Evolutionary conservation across 2,888 invertebrate genomes (phyloP), one percentile per base, ranked within the genome.

Genomic region (Mystacides longicornis): DNA sequence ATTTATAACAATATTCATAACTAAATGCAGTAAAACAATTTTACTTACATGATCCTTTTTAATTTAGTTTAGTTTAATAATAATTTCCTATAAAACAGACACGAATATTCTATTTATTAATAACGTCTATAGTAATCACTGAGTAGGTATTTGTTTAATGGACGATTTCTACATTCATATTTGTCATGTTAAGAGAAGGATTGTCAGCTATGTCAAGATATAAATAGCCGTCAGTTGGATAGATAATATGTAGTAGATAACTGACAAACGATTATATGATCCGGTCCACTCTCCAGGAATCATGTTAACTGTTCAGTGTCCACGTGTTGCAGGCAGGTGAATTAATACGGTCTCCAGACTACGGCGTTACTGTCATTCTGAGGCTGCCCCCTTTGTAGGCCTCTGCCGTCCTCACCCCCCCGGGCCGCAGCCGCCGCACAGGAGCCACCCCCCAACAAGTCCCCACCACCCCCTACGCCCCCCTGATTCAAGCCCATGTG

Each of bases 321-420:
- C 37, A 37, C 16, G 14, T 37, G 37, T 37, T 37, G 37, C 37
- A 37, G 37, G 14, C 37, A 37, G 37, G 37, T 37, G 37, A 37
- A 37, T 75, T 78, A 87, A 76, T 87, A 87, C 63, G 87, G 87
- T 71, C 87, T 76, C 87, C 87, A 88, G 52, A 87, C 87, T 2
- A 72, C 72, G 46, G 86, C 85, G 67, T 86, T 82, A 62, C 80
- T 78, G 59, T 80, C 80, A 57, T 80, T 81, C 63, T 81, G 81
- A 18, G 78, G 80, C 62, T 81, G 81, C n/a, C 81, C 81, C 62
- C 81, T 71, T 63, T 78, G 81, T 23, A 76, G 78, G 2, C 66
- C 69, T 63, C 81, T 75, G 2, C 78, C 81, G 62, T 80, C 80
- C 63, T 81, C 78, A 0, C 78, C 77, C 54, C 74, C 69, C 11